Evolutionary conservation across 2,888 invertebrate genomes (phyloP), one percentile per base, ranked within the genome.

Genomic region (Sussaba pulchella): DNA sequence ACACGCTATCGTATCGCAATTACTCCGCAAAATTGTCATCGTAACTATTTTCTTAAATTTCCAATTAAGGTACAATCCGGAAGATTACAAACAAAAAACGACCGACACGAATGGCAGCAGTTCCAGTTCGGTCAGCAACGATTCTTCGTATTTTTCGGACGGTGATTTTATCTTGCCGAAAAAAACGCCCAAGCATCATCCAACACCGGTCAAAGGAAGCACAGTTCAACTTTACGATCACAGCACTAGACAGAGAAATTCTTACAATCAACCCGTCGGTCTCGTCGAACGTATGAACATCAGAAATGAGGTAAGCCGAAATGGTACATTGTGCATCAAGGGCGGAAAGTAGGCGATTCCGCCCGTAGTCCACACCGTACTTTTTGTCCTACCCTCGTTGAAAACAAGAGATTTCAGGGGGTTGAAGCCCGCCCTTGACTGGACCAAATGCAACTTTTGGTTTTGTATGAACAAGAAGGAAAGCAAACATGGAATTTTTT

Each of bases 71-170:
- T 91, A 89, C 66, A 90, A 91, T 83, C 89, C 90, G 39, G 85
- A 87, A 57, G 89, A 90, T 85, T 91, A 91, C 45, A 85, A 85
- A 39, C 88, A 88, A 72, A 83, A 85, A 64, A 85, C 87, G 70
- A 88, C 89, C 2, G 87, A 85, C 21, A 82, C 85, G 39, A 85
- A 72, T 21, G 87, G 86, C 59, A 86, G 86, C 63, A 86, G 84
- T 50, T 85, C 86, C 45, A 88, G 84, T 71, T 88, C 90, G 14
- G 84, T 87, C 47, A 91, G 89, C 66, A 89, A 91, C 19, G 91
- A 92, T 83, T 92, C 91, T 5, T 91, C 91, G 8, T 90, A 91
- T 82, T 91, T 89, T 82, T 90, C 91, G 41, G 89, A 90, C 43
- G 70, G 81, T 45, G 78, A 81, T 52, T 66, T 66, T 14, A 57